phyloP scores from a whole-genome alignment of 2,888 invertebrate species.

The Dermolepida albohirtum region DNA sequence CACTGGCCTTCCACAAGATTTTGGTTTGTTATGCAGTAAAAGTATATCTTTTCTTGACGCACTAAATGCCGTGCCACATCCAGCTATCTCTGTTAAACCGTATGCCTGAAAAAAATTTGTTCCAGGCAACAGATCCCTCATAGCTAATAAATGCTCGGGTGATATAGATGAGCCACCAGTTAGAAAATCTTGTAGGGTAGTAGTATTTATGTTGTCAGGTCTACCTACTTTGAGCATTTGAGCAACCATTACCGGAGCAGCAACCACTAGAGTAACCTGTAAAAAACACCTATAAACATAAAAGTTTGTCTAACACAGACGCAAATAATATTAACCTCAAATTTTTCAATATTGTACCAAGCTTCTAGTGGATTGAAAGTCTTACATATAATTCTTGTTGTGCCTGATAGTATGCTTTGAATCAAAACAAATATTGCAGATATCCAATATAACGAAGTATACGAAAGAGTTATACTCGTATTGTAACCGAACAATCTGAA shows the following conservation, averaged over 20 bases:
- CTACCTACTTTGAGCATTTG: constrained; percentile 54
- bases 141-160: constrained; percentile 43
- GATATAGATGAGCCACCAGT: constrained; percentile 57
- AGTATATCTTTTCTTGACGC: not conserved
- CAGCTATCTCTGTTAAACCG: constrained; percentile 62
- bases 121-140: constrained; percentile 9
- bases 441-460: constrained; percentile 46
- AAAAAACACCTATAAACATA: constrained; percentile 16
- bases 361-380: constrained; percentile 16
- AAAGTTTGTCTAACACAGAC: not conserved
- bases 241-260: constrained; percentile 54
- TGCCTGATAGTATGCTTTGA: constrained; percentile 30
- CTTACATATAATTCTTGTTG: constrained; percentile 22
- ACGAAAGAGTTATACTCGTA: constrained; percentile 21
- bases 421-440: constrained; percentile 39
- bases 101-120: constrained; percentile 45
- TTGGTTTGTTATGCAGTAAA: constrained; percentile 37
- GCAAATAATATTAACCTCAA: not conserved
- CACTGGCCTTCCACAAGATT: constrained; percentile 53
- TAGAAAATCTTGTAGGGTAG: constrained; percentile 51
- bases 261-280: constrained; percentile 52
- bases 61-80: constrained; percentile 45
- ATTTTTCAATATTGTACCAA: constrained; percentile 15
- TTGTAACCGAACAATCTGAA: not conserved
- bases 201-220: constrained; percentile 57